phyloP scores from a whole-genome alignment of 2,888 invertebrate species.

The Acleris literana region DNA sequence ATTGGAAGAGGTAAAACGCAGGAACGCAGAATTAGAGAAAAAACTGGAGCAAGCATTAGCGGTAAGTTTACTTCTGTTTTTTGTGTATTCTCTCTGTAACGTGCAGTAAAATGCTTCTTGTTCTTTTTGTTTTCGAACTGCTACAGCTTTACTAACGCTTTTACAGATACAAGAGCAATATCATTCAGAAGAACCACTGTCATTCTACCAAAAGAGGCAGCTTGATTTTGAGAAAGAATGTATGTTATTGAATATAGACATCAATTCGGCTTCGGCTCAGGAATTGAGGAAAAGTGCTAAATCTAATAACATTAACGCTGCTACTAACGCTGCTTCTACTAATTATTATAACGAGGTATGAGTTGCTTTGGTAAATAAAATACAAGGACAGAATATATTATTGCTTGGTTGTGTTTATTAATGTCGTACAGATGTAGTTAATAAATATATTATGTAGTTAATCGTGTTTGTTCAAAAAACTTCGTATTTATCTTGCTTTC shows the following conservation, averaged over 20 bases:
- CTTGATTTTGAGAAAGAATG: slow-evolving; percentile 77
- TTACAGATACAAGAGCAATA: slow-evolving; percentile 70
- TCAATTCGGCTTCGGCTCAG: slow-evolving; percentile 70
- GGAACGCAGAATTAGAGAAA: slow-evolving; percentile 90
- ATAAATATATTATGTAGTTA: too few relatives aligned
- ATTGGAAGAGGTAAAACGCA: slow-evolving; percentile 91
- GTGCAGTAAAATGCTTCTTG: not conserved
- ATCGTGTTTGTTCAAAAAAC: too few relatives aligned
- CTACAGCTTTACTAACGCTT: slow-evolving; percentile 53
- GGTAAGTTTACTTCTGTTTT: slow-evolving; percentile 58
- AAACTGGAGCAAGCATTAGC: slow-evolving; percentile 87
- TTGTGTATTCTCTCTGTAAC: too few relatives aligned
- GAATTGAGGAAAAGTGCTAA: slow-evolving; percentile 57
- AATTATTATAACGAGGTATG: slow-evolving; percentile 49
- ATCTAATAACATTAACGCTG: slow-evolving; percentile 62
- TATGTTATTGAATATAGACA: slow-evolving; percentile 72
- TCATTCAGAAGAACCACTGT: slow-evolving; percentile 70
- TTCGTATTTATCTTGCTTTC: too few relatives aligned
- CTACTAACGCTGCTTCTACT: slow-evolving; percentile 57
- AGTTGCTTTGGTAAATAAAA: slow-evolving; percentile 1
- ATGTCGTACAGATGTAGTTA: not conserved
- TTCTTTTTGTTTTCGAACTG: slow-evolving; percentile 2
- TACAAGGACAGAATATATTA: not conserved
- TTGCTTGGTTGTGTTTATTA: not conserved
- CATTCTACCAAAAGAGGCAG: slow-evolving; percentile 76